Evolutionary conservation across 1,140 invertebrate genomes (phyloP).

Genomic region (Listronotus bonariensis): DNA sequence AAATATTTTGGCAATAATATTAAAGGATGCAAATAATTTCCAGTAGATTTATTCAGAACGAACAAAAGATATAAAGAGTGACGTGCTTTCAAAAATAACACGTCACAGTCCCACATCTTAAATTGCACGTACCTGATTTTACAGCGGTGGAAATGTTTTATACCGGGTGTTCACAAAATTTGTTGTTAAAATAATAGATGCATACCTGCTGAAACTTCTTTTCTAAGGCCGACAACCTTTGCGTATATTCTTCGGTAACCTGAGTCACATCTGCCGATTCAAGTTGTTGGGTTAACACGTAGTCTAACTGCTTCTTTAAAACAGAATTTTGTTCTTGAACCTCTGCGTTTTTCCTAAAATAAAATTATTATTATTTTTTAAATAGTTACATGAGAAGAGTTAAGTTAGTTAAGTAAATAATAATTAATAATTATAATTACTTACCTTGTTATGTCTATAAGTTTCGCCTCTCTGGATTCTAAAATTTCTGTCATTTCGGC

Average conservation of each 20-base stretch:
- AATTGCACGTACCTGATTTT: no score
- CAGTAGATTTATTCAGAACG: no score
- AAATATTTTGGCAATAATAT: no score
- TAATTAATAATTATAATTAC: no score
- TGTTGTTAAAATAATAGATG: not conserved
- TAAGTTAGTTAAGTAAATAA: not conserved
- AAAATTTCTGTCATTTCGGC: slow-evolving; percentile 87
- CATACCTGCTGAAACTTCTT: slow-evolving; percentile 79
- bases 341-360: slow-evolving; percentile 77
- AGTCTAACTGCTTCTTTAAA: slow-evolving; percentile 70
- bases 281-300: slow-evolving; percentile 59
- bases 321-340: slow-evolving; percentile 80
- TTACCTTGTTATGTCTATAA: slow-evolving; percentile 77
- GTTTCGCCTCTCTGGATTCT: slow-evolving; percentile 84
- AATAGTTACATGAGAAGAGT: not conserved
- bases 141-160: no score
- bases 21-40: no score
- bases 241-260: slow-evolving; percentile 87
- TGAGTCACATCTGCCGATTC: slow-evolving; percentile 66
- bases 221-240: slow-evolving; percentile 84
- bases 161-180: not conserved
- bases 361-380: not conserved
- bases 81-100: no score
- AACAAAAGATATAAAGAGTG: no score
- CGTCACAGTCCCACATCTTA: no score